These are phyloP conservation scores for Camptogramma bilineatum DNA, from an alignment of 2,888 invertebrate species.

Conservation along the genomic window DNA sequence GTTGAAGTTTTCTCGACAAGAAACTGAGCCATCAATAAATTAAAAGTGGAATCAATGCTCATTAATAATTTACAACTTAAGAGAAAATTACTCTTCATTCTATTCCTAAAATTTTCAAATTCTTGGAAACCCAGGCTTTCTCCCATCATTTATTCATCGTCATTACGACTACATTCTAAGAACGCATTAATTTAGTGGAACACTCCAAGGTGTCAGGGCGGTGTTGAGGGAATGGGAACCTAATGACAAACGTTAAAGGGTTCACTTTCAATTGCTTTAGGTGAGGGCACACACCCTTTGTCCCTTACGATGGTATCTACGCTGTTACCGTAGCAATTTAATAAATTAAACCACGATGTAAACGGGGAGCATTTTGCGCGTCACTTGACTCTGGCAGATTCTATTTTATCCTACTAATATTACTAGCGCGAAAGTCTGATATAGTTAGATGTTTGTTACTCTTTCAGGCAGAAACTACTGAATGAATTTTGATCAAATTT, in stretches of 20 bases:
- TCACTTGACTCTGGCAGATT: conserved; percentile 46
- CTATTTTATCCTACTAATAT: not conserved
- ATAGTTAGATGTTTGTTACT: too few relatives aligned
- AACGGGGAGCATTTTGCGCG: conserved; percentile 44
- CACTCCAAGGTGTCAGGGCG: conserved; percentile 38
- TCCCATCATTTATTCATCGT: conserved; percentile 17
- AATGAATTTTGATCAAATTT: too few relatives aligned
- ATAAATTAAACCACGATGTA: conserved; percentile 63
- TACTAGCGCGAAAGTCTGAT: too few relatives aligned
- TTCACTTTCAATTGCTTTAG: conserved; percentile 57
- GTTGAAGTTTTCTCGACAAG: too few relatives aligned
- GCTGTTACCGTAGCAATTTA: conserved; percentile 62
- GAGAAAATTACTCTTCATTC: not conserved
- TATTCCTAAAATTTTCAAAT: not conserved
- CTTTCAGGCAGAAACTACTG: too few relatives aligned
- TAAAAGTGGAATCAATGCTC: not conserved
- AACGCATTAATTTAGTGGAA: conserved; percentile 47
- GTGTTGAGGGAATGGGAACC: conserved; percentile 49
- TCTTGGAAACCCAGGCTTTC: not conserved
- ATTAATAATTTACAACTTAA: not conserved
- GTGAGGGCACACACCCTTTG: conserved; percentile 47
- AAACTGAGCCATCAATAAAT: not conserved
- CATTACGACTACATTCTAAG: conserved; percentile 32
- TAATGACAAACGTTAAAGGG: conserved; percentile 58
- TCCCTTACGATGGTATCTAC: conserved; percentile 54